Evolutionary conservation across 2,797 vertebrate species (phyloP), one percentile per base, ranked within the genome.

Genomic region (Telmatherina bonti): DNA sequence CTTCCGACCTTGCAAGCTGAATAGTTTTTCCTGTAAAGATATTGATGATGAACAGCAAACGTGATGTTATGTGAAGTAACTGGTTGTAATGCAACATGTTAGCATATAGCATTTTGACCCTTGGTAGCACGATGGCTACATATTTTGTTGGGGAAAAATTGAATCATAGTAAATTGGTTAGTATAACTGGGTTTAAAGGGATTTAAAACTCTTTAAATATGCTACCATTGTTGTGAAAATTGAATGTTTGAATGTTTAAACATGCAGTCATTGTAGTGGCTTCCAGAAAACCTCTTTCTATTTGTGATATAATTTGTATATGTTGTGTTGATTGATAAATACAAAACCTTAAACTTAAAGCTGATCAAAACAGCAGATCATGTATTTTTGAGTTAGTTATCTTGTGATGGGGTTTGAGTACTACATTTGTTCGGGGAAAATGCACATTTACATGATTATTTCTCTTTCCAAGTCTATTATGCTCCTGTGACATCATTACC

Each of bases 381-480:
- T 8, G 7, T 1, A 24, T n/a, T 27, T 30, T 31, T 5, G 10
- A 27, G 13, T 15, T 59, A 49, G 30, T 38, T 9, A 2, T 60
- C 61, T 27, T 29, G n/a, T n/a, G 36, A 59, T 15, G 45, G 13
- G 53, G 43, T 53, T 1, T 26, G 43, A 31, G 47, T 20, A 55
- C 35, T 29, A n/a, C 68, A 51, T 51, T 13, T n/a, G 35, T 29
- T 12, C 64, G 26, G 62, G 51, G 45, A 36, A 59, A 64, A 67
- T 29, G 67, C 22, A 55, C 16, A 45, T 66, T 59, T 62, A 24
- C 67, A 76, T 71, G 49, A 70, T 87, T 66, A 59, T 80, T 20
- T 78, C 63, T 41, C 41, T 73, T 60, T 62, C 33, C 41, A 43
- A 67, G 9, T 86, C 74, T 78, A 57, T 88, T 85, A 84, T 74